Conservation (phyloP, 2,888 invertebrate genomes). For the Apodemia zela region DNA sequence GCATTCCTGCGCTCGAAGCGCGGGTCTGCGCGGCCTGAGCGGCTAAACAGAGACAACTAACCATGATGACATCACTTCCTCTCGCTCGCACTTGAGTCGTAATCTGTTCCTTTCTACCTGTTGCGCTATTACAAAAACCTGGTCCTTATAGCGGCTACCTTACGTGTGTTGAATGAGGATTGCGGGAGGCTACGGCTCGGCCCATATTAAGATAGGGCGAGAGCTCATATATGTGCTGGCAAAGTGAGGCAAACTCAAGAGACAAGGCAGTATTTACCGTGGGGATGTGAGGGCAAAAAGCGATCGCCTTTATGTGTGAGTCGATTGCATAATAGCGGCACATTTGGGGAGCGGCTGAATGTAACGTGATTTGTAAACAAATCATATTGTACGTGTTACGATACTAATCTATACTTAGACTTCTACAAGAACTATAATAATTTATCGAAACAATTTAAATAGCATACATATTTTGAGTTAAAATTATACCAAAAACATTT, state of each 20-base stretch:
- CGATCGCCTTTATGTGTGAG: slow-evolving; percentile 54
- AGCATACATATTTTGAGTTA: too few relatives aligned
- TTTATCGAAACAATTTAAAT: too few relatives aligned
- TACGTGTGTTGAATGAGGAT: slow-evolving; percentile 79
- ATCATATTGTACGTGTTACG: slow-evolving; percentile 34
- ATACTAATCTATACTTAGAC: slow-evolving; percentile 32
- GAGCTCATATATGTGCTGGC: slow-evolving; percentile 66
- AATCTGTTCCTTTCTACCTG: slow-evolving; percentile 81
- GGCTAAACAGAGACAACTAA: slow-evolving; percentile 53
- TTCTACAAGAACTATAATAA: slow-evolving; percentile 2
- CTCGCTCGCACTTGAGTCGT: slow-evolving; percentile 61
- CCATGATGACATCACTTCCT: slow-evolving; percentile 48
- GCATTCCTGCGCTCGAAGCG: slow-evolving; percentile 69
- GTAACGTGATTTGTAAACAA: slow-evolving; percentile 56
- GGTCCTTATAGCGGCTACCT: slow-evolving; percentile 80
- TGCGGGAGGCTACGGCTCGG: slow-evolving; percentile 75
- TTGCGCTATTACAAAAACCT: slow-evolving; percentile 79
- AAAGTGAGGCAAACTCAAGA: slow-evolving; percentile 46
- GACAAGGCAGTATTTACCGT: slow-evolving; percentile 63
- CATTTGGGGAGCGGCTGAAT: slow-evolving; percentile 58
- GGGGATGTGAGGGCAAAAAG: slow-evolving; percentile 63
- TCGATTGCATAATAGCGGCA: slow-evolving; percentile 67
- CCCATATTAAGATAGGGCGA: slow-evolving; percentile 78
- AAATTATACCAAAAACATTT: too few relatives aligned
- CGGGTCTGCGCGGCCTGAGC: slow-evolving; percentile 32